These are phyloP conservation scores for Plagodis dolabraria DNA, from an alignment of 2,888 invertebrate genomes.

Conservation along the genomic window DNA sequence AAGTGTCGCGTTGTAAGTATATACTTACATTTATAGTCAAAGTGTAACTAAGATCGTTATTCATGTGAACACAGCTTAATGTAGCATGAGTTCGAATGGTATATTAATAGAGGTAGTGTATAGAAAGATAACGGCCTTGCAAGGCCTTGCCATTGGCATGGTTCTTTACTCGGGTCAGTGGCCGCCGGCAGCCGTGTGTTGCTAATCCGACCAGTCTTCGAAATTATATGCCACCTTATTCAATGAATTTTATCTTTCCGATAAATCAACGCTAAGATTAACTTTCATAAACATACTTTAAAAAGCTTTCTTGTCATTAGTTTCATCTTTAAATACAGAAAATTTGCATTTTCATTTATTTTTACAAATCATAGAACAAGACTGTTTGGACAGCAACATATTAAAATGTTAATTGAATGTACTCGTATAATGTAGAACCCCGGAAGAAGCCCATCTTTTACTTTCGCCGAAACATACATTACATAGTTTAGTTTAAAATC, in stretches of 20 bases:
- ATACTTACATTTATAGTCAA: no score
- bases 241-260: slow-evolving; percentile 7
- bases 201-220: slow-evolving; percentile 26
- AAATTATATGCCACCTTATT: slow-evolving; percentile 24
- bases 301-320: slow-evolving; percentile 2
- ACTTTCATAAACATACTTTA: no score
- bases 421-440: slow-evolving; percentile 17
- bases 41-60: neutral
- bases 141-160: slow-evolving; percentile 71
- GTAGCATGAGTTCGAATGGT: slow-evolving; percentile 41
- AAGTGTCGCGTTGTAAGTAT: no score
- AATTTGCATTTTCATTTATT: slow-evolving; percentile 13
- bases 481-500: slow-evolving; percentile 10
- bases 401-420: slow-evolving; percentile 21
- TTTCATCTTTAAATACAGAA: slow-evolving; percentile 1
- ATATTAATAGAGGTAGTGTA: slow-evolving; percentile 46
- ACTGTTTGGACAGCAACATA: slow-evolving; percentile 15
- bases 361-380: slow-evolving; percentile 7
- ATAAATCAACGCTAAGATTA: neutral
- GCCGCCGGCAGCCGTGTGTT: slow-evolving; percentile 34
- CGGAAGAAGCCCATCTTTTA: slow-evolving; percentile 23
- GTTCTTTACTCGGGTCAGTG: slow-evolving; percentile 52
- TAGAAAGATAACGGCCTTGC: slow-evolving; percentile 70
- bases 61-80: slow-evolving; percentile 8
- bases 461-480: slow-evolving; percentile 21